phyloP scores from a whole-genome alignment of 1,140 invertebrate species.

The Sipha flava region DNA sequence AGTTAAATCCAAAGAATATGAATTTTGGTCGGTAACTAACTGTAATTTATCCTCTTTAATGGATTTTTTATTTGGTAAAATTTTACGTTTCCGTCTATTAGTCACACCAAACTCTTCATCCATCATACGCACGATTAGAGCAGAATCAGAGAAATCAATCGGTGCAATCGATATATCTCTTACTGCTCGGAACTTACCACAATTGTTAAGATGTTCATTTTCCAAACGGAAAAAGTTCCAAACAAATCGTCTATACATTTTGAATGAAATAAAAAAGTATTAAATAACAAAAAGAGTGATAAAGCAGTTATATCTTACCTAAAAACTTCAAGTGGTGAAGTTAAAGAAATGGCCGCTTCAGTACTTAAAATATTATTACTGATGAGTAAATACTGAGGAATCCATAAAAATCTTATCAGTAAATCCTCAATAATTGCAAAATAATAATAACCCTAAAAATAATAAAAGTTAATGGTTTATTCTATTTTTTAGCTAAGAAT shows the following conservation, averaged over 20 bases:
- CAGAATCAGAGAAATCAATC: slow-evolving; percentile 74
- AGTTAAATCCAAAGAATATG: slow-evolving; percentile 13
- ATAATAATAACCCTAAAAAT: slow-evolving; percentile 58
- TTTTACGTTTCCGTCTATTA: slow-evolving; percentile 50
- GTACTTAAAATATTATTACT: slow-evolving; percentile 60
- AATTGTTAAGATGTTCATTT: slow-evolving; percentile 91
- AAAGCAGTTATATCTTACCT: slow-evolving; percentile 43
- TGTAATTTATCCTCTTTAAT: slow-evolving; percentile 35
- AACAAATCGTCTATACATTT: slow-evolving; percentile 59
- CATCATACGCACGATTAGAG: slow-evolving; percentile 88
- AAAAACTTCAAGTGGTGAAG: slow-evolving; percentile 76
- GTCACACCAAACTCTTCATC: slow-evolving; percentile 81
- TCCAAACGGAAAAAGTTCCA: slow-evolving; percentile 92
- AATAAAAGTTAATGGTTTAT: not conserved
- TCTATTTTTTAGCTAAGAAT: not conserved
- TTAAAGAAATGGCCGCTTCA: slow-evolving; percentile 68
- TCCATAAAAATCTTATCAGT: slow-evolving; percentile 75
- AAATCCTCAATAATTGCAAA: slow-evolving; percentile 73
- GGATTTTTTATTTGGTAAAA: slow-evolving; percentile 33
- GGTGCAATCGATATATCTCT: slow-evolving; percentile 83
- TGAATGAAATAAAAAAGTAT: not conserved
- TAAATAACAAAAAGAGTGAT: too few species aligned
- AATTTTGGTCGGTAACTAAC: not conserved
- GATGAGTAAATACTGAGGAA: slow-evolving; percentile 64
- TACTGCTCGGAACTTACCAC: slow-evolving; percentile 85